These are phyloP conservation scores for Sphaeridia pumilis DNA, from an alignment of 2,888 invertebrate genomes.

Conservation along the genomic window DNA sequence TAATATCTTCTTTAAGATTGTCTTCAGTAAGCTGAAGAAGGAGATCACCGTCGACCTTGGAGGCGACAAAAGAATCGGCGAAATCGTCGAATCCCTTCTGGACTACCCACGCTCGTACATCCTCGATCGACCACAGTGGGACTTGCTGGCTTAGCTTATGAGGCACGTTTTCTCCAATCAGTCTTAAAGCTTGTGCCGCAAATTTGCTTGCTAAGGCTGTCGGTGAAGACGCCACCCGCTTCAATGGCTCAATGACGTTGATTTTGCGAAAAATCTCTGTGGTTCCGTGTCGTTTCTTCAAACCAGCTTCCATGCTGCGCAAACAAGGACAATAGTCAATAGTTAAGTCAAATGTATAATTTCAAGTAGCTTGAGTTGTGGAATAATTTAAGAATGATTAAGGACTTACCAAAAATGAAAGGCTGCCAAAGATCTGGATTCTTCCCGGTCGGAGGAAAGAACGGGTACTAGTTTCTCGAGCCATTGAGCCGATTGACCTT, in stretches of 20 bases:
- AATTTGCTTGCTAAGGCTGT: constrained; percentile 96
- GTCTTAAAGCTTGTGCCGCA: constrained; percentile 77
- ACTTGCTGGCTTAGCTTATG: constrained; percentile 97
- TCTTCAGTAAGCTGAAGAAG: constrained; percentile 81
- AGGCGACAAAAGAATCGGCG: constrained; percentile 69
- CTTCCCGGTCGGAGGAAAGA: constrained; percentile 83
- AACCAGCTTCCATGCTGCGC: constrained; percentile 97
- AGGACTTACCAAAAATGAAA: constrained; percentile 54
- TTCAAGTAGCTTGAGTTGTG: not conserved
- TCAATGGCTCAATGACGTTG: constrained; percentile 86
- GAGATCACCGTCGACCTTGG: constrained; percentile 93
- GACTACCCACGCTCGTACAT: constrained; percentile 95
- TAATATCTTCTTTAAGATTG: constrained; percentile 84
- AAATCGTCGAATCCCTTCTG: constrained; percentile 89
- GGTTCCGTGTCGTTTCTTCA: constrained; percentile 85
- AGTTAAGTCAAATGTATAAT: not conserved
- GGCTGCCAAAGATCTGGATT: constrained; percentile 90
- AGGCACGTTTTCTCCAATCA: constrained; percentile 94
- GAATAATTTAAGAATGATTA: no score
- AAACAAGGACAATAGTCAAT: not conserved
- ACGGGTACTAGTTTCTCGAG: constrained; percentile 84
- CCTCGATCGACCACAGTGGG: constrained; percentile 92
- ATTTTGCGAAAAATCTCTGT: constrained; percentile 86
- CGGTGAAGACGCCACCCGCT: constrained; percentile 92
- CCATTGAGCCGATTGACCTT: constrained; percentile 94